Evolutionary conservation across 2,797 vertebrate species (phyloP), one percentile per base, ranked within the genome.

Genomic region (Corythornis leucogaster): DNA sequence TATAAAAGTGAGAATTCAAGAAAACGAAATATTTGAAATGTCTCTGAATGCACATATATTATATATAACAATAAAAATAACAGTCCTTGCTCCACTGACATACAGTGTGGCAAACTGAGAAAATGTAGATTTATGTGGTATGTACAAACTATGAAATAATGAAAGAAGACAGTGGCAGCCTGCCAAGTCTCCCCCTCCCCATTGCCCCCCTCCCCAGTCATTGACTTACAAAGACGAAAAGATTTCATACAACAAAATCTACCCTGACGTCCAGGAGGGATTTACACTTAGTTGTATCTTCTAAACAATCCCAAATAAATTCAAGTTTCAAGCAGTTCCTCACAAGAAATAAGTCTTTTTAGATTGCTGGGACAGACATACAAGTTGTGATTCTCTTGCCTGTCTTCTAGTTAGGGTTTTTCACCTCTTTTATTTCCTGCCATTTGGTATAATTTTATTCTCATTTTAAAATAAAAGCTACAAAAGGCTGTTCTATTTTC

Each of bases 191-290:
- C 33, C 33, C 75, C 67, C 80, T 68, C 58, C 73, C 70, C 35
- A n/a, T 17, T 28, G 14, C 62, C 81, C 58, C 69, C 95, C 54
- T 77, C 53, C 31, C 95, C 93, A 96, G 96, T 97, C 96, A 97
- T 97, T 97, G 96, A 96, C 98, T 98, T 98, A 98, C 98, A 98
- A 98, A 98, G 97, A 96, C 59, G 85, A 80, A 96, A 97, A 97
- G 96, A 96, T 96, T 95, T 96, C 87, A 95, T 96, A 91, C 96
- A 95, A 97, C 94, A 97, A 96, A 98, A 96, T 97, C 96, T 97
- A 97, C 96, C 97, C 97, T 97, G 96, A 96, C 96, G 97, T 96
- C 94, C 90, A 96, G 91, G 90, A 90, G 31, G 74, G 48, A 51
- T 91, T 96, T 94, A 67, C 51, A n/a, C 71, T 91, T 78, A 75